phyloP scores from a whole-genome alignment of 2,113 vertebrate species.

The Tetrao urogallus region DNA sequence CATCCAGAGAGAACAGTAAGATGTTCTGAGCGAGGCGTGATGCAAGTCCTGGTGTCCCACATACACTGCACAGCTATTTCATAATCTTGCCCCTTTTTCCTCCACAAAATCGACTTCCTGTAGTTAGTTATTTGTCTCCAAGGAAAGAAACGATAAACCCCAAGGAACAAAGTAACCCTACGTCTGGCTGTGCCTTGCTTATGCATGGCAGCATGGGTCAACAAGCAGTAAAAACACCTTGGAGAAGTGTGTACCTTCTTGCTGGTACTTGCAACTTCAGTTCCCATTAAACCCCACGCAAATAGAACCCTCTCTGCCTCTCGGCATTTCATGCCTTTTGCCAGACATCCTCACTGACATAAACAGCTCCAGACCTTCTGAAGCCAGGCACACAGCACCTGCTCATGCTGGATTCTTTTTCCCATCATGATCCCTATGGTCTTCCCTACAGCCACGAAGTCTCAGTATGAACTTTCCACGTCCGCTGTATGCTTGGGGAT shows the following conservation, averaged over 20 bases:
- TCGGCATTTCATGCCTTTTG: background rate
- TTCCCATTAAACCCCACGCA: background rate
- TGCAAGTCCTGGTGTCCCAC: background rate
- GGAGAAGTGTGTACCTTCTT: background rate
- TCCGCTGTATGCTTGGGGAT: too few species aligned
- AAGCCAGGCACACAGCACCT: accelerated
- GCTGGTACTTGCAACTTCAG: background rate
- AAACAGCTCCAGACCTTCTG: background rate
- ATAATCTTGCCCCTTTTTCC: background rate
- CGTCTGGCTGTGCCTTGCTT: background rate
- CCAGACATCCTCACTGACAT: background rate
- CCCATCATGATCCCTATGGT: accelerated
- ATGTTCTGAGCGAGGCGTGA: too few species aligned
- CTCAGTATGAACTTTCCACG: background rate
- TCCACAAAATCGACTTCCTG: background rate
- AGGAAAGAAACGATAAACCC: background rate
- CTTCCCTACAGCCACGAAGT: background rate
- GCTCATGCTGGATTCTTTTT: background rate
- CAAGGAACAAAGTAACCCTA: background rate
- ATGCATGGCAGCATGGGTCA: accelerated
- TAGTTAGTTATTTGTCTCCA: background rate
- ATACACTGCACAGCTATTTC: background rate
- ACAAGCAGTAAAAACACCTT: background rate
- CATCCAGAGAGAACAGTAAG: background rate
- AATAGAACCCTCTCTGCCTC: background rate